Evolutionary conservation across 2,888 invertebrate genomes (phyloP), one percentile per base, ranked within the genome.

Genomic region (Microplitis deprimator): DNA sequence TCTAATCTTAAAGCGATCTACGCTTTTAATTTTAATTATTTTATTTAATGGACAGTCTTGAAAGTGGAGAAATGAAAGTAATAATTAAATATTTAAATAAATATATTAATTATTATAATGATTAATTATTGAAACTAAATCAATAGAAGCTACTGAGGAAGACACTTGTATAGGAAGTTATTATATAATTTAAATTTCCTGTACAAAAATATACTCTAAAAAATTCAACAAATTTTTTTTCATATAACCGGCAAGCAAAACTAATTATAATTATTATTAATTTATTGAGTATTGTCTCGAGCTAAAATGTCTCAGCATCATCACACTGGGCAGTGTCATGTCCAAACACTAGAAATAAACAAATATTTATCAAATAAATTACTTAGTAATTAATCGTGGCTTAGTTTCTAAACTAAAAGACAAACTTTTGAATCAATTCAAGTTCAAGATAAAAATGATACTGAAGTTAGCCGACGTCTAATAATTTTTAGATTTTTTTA

Each of bases 321-420:
- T 95, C 94, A 91, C 97, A 98, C 89, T 96, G 94, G 87, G 93
- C 94, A 39, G 96, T 95, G 84, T 94, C 92, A 88, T 98, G 98
- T 71, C 97, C 97, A 91, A 98, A 98, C 83, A 94, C 96, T 97
- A 92, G 75, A 90, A 94, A 91, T 85, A 87, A 89, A 83, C 81
- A 82, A 83, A 78, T 74, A 79, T 73, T 77, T 76, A 73, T 69
- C 60, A 60, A 13, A 60, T 39, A 67, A 59, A 71, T 64, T 61
- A 17, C 17, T 20, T 20, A 17, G 10, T 41, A 17, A 59, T 69
- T 8, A 68, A 62, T 60, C 7, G 69, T 75, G 3, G 29, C 20
- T 20, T 1, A 2, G 20, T 20, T 20, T 20, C 20, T 20, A 20
- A 20, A 2, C 2, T 20, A 20, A 1, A 20, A 20, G 20, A 20